These are phyloP conservation scores for Pseudotriccus pelzelni DNA, from an alignment of 2,797 vertebrate species.

Conservation along the genomic window DNA sequence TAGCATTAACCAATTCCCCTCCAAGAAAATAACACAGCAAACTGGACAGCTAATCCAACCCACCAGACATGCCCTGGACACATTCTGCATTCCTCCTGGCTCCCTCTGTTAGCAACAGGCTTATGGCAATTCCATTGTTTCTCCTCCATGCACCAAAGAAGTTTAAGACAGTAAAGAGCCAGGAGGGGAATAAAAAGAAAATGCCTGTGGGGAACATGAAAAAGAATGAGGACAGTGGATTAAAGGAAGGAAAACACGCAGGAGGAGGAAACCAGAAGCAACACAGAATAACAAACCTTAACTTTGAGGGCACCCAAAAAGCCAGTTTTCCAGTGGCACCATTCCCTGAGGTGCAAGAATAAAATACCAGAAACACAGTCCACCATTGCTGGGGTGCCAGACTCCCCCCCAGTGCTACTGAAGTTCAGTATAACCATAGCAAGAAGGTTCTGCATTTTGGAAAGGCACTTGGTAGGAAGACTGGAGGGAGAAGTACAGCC, in stretches of 20 bases:
- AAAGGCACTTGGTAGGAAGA: background rate
- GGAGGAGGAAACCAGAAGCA: background rate
- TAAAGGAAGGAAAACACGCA: background rate
- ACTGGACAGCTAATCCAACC: background rate
- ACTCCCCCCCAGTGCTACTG: background rate
- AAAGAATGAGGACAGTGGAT: background rate
- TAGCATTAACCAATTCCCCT: background rate
- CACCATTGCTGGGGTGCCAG: background rate
- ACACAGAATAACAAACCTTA: background rate
- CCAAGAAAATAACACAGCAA: background rate
- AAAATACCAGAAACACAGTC: background rate
- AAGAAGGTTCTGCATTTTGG: background rate
- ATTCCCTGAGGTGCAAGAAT: background rate
- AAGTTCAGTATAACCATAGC: background rate
- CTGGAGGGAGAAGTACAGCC: background rate
- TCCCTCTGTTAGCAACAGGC: background rate
- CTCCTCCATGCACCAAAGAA: background rate
- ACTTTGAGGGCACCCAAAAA: background rate
- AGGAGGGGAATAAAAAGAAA: background rate
- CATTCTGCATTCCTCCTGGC: background rate
- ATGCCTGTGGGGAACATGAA: background rate
- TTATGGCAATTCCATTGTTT: background rate
- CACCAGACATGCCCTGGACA: rapidly evolving
- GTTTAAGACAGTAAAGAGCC: background rate
- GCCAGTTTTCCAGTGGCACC: background rate